Evolutionary conservation across 2,113 vertebrate genomes (phyloP), one percentile per base, ranked within the genome.

Genomic region (Hypocryptadius cinnamomeus): DNA sequence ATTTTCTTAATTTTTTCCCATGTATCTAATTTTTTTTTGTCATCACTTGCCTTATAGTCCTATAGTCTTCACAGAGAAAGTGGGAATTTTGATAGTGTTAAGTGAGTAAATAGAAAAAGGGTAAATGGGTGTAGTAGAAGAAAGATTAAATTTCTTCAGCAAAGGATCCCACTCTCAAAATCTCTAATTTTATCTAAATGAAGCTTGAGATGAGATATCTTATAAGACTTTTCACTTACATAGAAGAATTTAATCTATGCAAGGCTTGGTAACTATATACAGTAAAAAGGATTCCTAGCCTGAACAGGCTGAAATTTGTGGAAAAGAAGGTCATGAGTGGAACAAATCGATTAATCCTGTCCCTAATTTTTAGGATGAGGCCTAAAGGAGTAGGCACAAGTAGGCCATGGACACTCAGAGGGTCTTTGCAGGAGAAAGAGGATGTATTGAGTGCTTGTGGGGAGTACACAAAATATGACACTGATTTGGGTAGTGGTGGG

Each of bases 381-480:
- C 12, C 13, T 21, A 54, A 50, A 8, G 30, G 7, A 39, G 5
- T 12, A 13, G 20, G 9, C 37, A 80, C 15, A 79, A 64, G n/a
- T 3, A 35, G 47, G 8, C 10, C 44, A 24, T 3, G 4, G 28
- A 6, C 13, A 35, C 6, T 72, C 8, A 9, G 1, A 2, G 1
- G 3, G 10, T 6, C 40, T 77, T 54, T 30, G 15, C 3, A 6
- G 19, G 27, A 78, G 25, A 74, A 94, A 71, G 15, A 74, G 5
- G 6, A 51, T 13, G 5, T 3, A 31, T 4, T n/a, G 24, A 69
- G 7, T 17, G 19, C 6, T 27, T 37, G 4, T 13, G 48, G 5
- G 15, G 16, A 57, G 11, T 7, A 4, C 16, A 72, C 21, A 40
- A 82, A 60, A 53, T 3, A 28, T 19, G 40, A 25, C 53, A 11